These are phyloP conservation scores for Micrasema minimum DNA, from an alignment of 1,140 invertebrate genomes.

Conservation along the genomic window DNA sequence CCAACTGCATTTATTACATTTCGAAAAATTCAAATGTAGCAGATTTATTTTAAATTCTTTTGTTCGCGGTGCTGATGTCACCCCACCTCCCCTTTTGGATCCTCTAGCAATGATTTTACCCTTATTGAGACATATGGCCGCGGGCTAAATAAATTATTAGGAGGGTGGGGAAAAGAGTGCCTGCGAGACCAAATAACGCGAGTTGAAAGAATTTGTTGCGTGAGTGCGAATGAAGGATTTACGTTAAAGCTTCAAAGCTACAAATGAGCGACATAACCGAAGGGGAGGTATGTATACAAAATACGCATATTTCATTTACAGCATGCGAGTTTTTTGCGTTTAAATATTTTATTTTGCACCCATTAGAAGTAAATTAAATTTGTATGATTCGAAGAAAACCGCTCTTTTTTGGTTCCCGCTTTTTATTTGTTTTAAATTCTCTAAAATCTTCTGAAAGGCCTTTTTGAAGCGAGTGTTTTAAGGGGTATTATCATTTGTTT, in stretches of 20 bases:
- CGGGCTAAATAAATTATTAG: slow-evolving; percentile 49
- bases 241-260: slow-evolving; percentile 32
- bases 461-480: no score
- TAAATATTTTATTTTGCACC: slow-evolving; percentile 30
- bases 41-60: slow-evolving; percentile 39
- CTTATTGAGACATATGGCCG: slow-evolving; percentile 47
- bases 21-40: slow-evolving; percentile 12
- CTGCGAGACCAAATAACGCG: slow-evolving; percentile 39
- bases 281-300: background rate
- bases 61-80: background rate
- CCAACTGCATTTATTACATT: slow-evolving; percentile 32
- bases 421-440: no score
- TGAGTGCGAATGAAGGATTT: slow-evolving; percentile 49
- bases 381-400: slow-evolving; percentile 17
- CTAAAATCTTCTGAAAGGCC: no score
- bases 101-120: slow-evolving; percentile 20
- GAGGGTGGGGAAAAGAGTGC: slow-evolving; percentile 18
- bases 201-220: slow-evolving; percentile 38
- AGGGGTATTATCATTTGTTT: no score
- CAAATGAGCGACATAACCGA: slow-evolving; percentile 11
- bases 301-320: slow-evolving; percentile 25
- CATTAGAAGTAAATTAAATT: slow-evolving; percentile 23
- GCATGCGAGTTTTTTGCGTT: slow-evolving; percentile 7
- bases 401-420: no score
- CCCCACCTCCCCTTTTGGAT: background rate